These are phyloP conservation scores for Drosophila cardini DNA, from an alignment of 1,140 invertebrate genomes.

Conservation along the genomic window DNA sequence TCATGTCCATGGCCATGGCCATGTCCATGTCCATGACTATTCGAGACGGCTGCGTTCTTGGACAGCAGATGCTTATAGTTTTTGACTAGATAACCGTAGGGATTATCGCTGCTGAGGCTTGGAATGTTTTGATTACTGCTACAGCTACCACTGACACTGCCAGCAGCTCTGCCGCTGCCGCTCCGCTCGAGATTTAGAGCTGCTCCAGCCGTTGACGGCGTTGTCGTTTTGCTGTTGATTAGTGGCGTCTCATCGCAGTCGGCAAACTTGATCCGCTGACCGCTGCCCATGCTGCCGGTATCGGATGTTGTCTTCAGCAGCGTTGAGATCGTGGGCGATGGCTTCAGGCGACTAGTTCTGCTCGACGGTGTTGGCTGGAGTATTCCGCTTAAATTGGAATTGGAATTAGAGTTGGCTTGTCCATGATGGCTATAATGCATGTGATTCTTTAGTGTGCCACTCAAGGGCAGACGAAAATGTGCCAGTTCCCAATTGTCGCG, in stretches of 20 bases:
- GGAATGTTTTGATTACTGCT: conserved; percentile 67
- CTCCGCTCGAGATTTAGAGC: conserved; percentile 47
- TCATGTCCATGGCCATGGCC: conserved; percentile 30
- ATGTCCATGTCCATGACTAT: conserved; percentile 41
- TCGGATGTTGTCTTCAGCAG: conserved; percentile 63
- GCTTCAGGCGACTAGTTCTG: conserved; percentile 53
- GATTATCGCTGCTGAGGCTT: conserved; percentile 42
- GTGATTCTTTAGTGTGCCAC: conserved; percentile 72
- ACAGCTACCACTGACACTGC: conserved; percentile 28
- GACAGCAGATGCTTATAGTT: conserved; percentile 62
- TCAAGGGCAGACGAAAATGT: conserved; percentile 74
- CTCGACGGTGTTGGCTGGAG: conserved; percentile 54
- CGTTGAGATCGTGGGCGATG: conserved; percentile 78
- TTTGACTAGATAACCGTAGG: conserved; percentile 65
- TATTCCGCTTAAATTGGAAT: conserved; percentile 76
- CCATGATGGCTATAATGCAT: conserved; percentile 56
- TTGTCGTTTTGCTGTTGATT: conserved; percentile 25
- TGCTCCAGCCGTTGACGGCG: conserved; percentile 7
- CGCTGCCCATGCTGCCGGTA: conserved; percentile 54
- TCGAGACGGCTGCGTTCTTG: conserved; percentile 43
- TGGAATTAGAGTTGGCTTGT: conserved; percentile 63
- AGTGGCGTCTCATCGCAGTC: conserved; percentile 59
- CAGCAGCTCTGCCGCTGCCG: conserved; percentile 20
- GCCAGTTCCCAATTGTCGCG: conserved; percentile 72
- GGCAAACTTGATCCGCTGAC: conserved; percentile 72